These are phyloP conservation scores for Cebus imitator DNA, from an alignment of 2,113 vertebrate genomes.

Conservation along the genomic window DNA sequence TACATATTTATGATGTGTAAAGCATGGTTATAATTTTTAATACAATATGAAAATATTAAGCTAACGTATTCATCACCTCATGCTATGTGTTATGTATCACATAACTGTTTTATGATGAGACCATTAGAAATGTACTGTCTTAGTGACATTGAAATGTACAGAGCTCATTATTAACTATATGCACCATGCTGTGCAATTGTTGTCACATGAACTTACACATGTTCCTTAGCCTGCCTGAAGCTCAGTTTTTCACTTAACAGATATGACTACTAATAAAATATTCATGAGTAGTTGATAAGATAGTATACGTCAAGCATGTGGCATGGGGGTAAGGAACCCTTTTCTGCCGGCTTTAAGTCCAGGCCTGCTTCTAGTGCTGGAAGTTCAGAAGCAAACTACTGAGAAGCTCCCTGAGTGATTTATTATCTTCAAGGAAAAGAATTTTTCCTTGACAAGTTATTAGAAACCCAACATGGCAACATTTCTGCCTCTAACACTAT, in stretches of 20 bases:
- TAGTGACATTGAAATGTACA: background rate
- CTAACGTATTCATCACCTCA: background rate
- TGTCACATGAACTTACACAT: background rate
- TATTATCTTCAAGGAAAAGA: background rate
- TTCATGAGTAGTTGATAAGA: background rate
- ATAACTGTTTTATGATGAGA: background rate
- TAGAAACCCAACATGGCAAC: background rate
- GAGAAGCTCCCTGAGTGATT: background rate
- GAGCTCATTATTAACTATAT: background rate
- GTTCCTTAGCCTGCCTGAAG: background rate
- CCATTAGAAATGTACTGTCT: background rate
- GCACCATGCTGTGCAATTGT: background rate
- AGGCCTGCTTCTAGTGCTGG: background rate
- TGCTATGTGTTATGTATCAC: background rate
- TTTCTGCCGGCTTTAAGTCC: background rate
- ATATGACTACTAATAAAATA: background rate
- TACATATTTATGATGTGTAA: background rate
- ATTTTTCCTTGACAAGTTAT: background rate
- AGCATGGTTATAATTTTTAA: background rate
- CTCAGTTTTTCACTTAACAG: conserved; percentile 21
- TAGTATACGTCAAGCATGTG: background rate
- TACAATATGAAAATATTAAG: background rate
- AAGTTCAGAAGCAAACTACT: background rate
- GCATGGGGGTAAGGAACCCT: background rate
- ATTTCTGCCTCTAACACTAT: background rate